Evolutionary conservation across 2,797 vertebrate genomes (phyloP).

Genomic region (Sciurus vulgaris): DNA sequence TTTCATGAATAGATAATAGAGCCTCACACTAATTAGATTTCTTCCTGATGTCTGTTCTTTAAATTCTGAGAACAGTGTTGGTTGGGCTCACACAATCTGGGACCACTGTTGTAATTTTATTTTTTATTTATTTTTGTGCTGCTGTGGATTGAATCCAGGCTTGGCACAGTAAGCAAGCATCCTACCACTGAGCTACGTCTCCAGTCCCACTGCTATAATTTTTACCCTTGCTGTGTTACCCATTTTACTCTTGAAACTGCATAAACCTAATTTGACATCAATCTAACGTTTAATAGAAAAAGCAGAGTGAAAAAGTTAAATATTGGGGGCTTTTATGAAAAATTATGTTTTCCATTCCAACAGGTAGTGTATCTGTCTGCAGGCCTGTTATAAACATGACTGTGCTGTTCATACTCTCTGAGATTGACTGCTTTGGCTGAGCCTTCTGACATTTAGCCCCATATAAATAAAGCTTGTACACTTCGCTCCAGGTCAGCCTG

Average conservation of each 20-base stretch:
- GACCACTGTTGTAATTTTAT: background rate
- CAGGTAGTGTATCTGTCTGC: background rate
- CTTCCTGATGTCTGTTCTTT: background rate
- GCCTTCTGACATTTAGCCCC: background rate
- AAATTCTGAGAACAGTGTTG: background rate
- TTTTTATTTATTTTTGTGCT: no score
- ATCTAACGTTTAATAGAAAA: slow-evolving; percentile 29
- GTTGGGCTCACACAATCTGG: background rate
- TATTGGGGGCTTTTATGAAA: background rate
- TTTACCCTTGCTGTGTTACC: background rate
- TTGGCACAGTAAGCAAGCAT: no score
- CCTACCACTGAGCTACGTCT: no score
- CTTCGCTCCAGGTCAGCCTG: background rate
- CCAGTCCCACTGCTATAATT: background rate
- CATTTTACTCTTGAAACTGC: background rate
- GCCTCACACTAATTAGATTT: background rate
- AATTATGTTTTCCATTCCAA: background rate
- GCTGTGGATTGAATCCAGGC: no score
- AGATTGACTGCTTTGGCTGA: background rate
- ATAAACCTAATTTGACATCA: background rate
- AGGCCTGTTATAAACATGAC: background rate
- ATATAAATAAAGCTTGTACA: background rate
- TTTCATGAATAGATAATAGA: background rate
- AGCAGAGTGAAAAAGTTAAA: background rate
- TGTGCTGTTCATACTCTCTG: background rate